Percentiles rank a stretch among this genome's conserved stretches.
Conservation (phyloP, 2,888 invertebrate species). For the Macaria notata region DNA sequence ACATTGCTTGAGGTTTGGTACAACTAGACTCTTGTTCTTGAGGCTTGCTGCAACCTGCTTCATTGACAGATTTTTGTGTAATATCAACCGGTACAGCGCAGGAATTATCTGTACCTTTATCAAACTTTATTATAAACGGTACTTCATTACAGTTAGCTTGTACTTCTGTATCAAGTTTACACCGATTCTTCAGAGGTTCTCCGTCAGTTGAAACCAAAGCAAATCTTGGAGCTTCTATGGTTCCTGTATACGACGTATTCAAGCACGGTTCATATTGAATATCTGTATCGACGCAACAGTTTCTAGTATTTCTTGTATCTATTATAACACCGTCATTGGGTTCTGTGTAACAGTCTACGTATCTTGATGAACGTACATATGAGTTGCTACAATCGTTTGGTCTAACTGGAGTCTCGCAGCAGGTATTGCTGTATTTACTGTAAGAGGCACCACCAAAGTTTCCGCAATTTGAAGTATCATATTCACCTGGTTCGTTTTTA, state of each 20-base stretch:
- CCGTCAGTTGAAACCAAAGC: not conserved
- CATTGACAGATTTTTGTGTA: not conserved
- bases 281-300: not conserved
- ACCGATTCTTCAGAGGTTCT: not conserved
- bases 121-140: not conserved
- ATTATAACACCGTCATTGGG: not conserved
- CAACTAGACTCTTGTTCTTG: not conserved
- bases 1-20: not conserved
- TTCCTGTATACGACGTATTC: not conserved
- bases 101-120: not conserved
- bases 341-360: slow-evolving; percentile 1
- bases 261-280: not conserved
- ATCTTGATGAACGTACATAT: not conserved
- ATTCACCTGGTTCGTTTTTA: no score
- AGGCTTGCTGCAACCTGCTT: not conserved
- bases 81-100: not conserved
- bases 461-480: no score
- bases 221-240: not conserved
- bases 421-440: no score
- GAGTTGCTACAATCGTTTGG: not conserved
- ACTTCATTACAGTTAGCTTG: not conserved
- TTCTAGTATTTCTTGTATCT: not conserved
- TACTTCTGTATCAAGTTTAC: not conserved
- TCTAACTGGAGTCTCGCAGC: no score
- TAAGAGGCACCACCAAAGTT: no score